Evolutionary conservation across 2,797 vertebrate species (phyloP).

Genomic region (Sebastes oblongus): DNA sequence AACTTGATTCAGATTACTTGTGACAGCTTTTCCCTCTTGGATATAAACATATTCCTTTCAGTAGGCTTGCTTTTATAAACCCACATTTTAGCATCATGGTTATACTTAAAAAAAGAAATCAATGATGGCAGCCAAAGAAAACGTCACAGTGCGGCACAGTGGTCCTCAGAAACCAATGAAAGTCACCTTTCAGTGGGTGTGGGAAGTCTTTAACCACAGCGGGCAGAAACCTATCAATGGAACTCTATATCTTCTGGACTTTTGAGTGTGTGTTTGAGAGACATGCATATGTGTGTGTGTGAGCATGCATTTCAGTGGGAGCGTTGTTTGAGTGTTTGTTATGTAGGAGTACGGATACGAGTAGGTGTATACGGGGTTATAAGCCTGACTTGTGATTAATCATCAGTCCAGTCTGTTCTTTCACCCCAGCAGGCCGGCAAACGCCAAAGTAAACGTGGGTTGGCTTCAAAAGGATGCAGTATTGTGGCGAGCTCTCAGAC

Average conservation of each 20-base stretch:
- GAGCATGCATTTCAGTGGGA: conserved; percentile 32
- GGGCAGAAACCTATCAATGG: conserved; percentile 61
- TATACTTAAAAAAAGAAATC: conserved; percentile 34
- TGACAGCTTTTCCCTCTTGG: conserved; percentile 10
- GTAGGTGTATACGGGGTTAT: neutral
- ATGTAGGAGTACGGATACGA: conserved; percentile 7
- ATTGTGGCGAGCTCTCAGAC: conserved; percentile 34
- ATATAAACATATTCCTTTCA: conserved; percentile 38
- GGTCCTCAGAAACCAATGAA: conserved; percentile 63
- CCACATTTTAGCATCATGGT: conserved; percentile 21
- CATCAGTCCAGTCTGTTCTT: conserved; percentile 31
- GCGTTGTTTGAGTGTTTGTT: conserved; percentile 35
- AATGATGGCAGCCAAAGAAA: conserved; percentile 62
- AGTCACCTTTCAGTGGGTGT: conserved; percentile 68
- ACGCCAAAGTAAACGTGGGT: conserved; percentile 42
- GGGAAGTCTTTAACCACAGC: conserved; percentile 29
- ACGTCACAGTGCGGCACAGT: conserved; percentile 34
- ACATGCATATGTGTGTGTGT: neutral
- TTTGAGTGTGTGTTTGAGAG: conserved; percentile 37
- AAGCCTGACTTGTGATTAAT: conserved; percentile 34
- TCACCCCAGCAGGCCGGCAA: conserved; percentile 3
- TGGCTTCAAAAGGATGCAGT: conserved; percentile 21
- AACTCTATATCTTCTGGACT: conserved; percentile 50
- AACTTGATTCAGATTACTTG: neutral
- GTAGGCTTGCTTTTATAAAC: conserved; percentile 10